Evolutionary conservation across 2,113 vertebrate species (phyloP).

Genomic region (Eolophus roseicapilla): DNA sequence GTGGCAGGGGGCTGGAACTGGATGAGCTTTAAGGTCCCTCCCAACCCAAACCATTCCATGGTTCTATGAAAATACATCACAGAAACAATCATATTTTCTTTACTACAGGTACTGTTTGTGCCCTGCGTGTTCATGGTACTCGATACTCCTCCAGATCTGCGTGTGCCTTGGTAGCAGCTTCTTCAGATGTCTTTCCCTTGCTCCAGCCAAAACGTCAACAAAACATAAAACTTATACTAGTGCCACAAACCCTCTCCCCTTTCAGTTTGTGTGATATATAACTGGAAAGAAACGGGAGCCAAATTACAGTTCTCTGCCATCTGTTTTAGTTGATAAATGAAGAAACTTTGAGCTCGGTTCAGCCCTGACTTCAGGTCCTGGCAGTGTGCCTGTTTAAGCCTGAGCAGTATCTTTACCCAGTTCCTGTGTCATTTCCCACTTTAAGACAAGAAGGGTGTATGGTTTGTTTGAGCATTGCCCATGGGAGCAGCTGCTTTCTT

Average conservation of each 20-base stretch:
- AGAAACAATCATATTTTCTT: not conserved
- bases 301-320: slow-evolving; percentile 14
- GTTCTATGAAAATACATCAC: not conserved
- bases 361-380: slow-evolving; percentile 11
- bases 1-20: not conserved
- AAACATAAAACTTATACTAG: not conserved
- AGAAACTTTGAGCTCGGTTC: not conserved
- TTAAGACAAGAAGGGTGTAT: not conserved
- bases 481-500: not conserved
- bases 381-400: not conserved
- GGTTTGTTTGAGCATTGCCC: not conserved
- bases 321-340: slow-evolving; percentile 54
- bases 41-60: not conserved
- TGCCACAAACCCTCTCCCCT: not conserved
- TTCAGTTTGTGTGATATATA: not conserved
- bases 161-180: accelerated
- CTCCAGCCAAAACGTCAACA: not conserved
- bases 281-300: not conserved
- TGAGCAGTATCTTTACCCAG: not conserved
- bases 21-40: not conserved
- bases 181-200: not conserved
- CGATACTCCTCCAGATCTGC: not conserved
- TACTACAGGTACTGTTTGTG: not conserved
- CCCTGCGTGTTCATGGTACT: not conserved
- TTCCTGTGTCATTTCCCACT: not conserved